phyloP scores from a whole-genome alignment of 2,888 invertebrate species.

The Drosophila monieri region DNA sequence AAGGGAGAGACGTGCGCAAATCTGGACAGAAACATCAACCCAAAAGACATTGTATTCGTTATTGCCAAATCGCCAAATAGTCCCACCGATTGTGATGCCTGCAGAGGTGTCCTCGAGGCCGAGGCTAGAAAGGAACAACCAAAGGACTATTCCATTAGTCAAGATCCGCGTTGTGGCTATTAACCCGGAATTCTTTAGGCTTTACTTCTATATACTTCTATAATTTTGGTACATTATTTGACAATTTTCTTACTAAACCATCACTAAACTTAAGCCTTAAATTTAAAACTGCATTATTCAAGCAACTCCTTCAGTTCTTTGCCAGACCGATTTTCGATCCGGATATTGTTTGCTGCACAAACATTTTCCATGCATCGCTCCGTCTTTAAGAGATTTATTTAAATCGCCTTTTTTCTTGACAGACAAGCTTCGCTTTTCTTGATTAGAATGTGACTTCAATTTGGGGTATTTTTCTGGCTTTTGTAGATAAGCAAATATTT shows the following conservation, averaged over 20 bases:
- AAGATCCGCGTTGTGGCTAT: neutral
- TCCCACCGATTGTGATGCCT: conserved; percentile 14
- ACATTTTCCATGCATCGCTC: conserved; percentile 6
- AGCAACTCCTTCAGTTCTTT: neutral
- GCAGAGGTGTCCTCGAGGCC: conserved; percentile 5
- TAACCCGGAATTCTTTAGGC: neutral
- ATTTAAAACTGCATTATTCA: conserved; percentile 7
- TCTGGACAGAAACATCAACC: conserved; percentile 10
- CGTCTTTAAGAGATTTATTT: neutral
- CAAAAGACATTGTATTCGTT: conserved; percentile 22
- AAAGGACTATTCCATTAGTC: conserved; percentile 14
- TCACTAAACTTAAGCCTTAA: neutral
- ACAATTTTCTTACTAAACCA: no score
- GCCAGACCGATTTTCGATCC: neutral
- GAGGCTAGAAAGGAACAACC: conserved; percentile 6
- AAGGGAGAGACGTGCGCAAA: conserved; percentile 18
- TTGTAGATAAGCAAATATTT: conserved; percentile 40
- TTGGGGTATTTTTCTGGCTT: conserved; percentile 34
- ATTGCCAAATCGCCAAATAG: conserved; percentile 7
- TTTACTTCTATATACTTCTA: neutral
- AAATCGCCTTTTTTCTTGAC: neutral
- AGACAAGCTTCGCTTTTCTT: conserved; percentile 7
- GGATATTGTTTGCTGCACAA: conserved; percentile 4
- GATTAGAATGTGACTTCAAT: conserved; percentile 42
- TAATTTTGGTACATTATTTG: no score